Base-by-base conservation (phyloP, 2,797 vertebrate species). In the Syngnathus acus region DNA sequence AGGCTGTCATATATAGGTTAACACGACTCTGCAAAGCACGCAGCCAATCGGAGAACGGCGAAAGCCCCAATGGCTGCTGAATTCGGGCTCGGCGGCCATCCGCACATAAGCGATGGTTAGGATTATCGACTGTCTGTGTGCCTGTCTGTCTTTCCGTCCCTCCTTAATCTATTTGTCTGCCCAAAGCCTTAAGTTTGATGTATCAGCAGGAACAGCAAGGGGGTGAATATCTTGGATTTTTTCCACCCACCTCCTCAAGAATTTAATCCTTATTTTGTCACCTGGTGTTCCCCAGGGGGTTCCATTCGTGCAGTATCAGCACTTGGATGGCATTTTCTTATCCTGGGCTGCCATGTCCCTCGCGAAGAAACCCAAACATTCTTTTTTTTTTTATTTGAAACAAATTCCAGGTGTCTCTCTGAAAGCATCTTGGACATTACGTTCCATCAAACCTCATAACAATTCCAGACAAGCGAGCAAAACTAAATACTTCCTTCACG, bases 1-100 rank as follows among this genome's bases (percentile, higher is more conserved):
- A 81, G 85, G 78, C 88, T 94, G 93, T 95, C 93, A 88, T 92
- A 97, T 93, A 86, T 96, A 92, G 94, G 93, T 94, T 94, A 92
- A 63, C 81, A 66, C 75, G 78, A 66, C 91, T 91, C 83, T 84
- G 90, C 88, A 92, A 91, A 89, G 88, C 83, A 81, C 76, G 81
- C 88, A 91, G 90, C 84, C 75, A 90, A 91, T 93, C 88, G 78
- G 68, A 87, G 71, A 71, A 76, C 72, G 69, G 75, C 82, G 84
- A 73, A 75, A 74, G 68, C 78, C 70, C 72, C 64, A 65, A 7
- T 68, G 78, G 68, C 86, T 76, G 19, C 66, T 54, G n/a, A 68
- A 85, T 84, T 80, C 82, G 71, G 86, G 82, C 88, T 81, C 78
- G 78, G 83, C 81, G 83, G 62, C 83, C 86, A 89, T 92, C 87